Evolutionary conservation across 1,140 invertebrate species (phyloP).

Genomic region (Ceratitis capitata): DNA sequence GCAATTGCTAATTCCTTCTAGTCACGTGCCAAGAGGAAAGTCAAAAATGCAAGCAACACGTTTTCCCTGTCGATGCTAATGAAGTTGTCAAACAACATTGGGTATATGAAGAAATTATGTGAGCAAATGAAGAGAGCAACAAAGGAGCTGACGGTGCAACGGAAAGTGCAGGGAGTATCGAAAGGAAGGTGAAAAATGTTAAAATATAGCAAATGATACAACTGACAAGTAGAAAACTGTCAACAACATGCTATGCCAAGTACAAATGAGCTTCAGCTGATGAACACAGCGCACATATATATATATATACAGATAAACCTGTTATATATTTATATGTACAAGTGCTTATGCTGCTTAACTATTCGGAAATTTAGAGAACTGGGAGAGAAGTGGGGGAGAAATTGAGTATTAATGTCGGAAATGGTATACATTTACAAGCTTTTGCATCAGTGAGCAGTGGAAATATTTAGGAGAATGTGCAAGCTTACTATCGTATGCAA

Average conservation of each 20-base stretch:
- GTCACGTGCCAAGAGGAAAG: not conserved
- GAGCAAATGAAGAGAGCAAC: not conserved
- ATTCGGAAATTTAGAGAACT: not conserved
- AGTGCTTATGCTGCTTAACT: not conserved
- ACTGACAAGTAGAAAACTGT: not conserved
- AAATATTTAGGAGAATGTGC: not conserved
- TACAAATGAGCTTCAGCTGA: not conserved
- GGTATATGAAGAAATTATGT: constrained; percentile 12
- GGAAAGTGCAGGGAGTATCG: not conserved
- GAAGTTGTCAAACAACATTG: constrained; percentile 26
- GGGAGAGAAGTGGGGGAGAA: not conserved
- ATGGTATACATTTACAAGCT: too few relatives aligned
- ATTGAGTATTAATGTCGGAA: too few relatives aligned
- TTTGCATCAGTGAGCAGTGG: too few relatives aligned
- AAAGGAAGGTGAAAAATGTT: constrained; percentile 15
- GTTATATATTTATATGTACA: not conserved
- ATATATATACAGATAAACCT: not conserved
- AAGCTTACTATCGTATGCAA: too few relatives aligned
- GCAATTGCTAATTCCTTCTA: not conserved
- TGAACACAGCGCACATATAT: not conserved
- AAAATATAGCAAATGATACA: not conserved
- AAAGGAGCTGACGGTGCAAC: not conserved
- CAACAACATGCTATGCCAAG: not conserved
- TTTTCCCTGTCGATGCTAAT: constrained; percentile 8
- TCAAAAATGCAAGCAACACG: not conserved